A percentile compares a stretch with the other conserved stretches of the same genome.
Evolutionary conservation across 2,797 vertebrate genomes (phyloP).

Genomic region (Lepilemur septentrionalis): DNA sequence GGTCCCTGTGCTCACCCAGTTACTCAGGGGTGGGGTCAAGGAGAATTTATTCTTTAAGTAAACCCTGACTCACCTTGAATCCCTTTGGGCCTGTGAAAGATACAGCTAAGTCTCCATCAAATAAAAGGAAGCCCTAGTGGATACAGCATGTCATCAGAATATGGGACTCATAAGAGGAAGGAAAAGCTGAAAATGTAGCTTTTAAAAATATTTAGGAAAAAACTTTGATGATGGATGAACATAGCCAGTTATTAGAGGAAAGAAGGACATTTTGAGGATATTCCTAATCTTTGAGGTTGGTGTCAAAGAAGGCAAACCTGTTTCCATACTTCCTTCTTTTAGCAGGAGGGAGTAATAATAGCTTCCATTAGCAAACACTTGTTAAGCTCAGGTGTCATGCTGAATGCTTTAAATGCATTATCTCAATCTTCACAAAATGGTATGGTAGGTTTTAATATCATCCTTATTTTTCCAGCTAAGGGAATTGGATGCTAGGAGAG

Average conservation of each 20-base stretch:
- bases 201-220: conserved; percentile 21
- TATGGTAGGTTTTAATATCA: background rate
- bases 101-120: background rate
- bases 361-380: background rate
- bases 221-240: background rate
- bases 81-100: background rate
- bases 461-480: background rate
- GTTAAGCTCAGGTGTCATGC: background rate
- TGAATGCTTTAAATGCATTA: background rate
- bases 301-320: background rate
- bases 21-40: background rate
- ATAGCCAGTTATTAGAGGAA: background rate
- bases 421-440: background rate
- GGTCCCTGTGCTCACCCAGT: background rate
- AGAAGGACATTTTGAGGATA: background rate
- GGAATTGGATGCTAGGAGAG: background rate
- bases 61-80: background rate
- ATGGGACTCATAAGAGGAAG: background rate
- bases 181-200: conserved; percentile 30
- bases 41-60: background rate
- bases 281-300: background rate
- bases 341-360: background rate
- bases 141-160: background rate
- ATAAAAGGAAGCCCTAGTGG: background rate
- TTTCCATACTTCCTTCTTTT: background rate